phyloP scores from a whole-genome alignment of 1,140 invertebrate species.

The Periplaneta americana region DNA sequence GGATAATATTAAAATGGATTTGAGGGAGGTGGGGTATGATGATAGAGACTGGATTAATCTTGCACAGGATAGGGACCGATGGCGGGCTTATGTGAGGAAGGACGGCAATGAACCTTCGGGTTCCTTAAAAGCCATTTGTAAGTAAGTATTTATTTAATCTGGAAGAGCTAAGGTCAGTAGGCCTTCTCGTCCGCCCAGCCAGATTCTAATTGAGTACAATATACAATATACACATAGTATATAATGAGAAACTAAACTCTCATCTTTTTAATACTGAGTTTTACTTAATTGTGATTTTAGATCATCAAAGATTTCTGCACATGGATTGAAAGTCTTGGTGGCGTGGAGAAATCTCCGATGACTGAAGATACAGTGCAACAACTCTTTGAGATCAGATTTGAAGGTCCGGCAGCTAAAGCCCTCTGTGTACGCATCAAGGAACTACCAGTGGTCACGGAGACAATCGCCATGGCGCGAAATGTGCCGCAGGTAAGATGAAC shows the following conservation, averaged over 20 bases:
- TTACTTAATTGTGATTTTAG: conserved; percentile 12
- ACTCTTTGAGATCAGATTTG: conserved; percentile 21
- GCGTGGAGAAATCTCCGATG: conserved; percentile 14
- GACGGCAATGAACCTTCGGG: too few relatives aligned
- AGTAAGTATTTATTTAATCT: too few relatives aligned
- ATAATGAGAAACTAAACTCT: background rate
- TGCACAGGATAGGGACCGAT: too few relatives aligned
- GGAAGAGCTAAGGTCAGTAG: too few relatives aligned
- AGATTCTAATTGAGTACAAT: too few relatives aligned
- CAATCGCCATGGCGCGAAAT: conserved; percentile 12
- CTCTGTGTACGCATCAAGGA: conserved; percentile 19
- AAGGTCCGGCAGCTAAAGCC: conserved; percentile 20
- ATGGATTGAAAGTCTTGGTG: conserved; percentile 18
- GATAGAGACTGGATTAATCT: too few relatives aligned
- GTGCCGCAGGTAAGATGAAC: conserved; percentile 13
- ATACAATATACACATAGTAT: too few relatives aligned
- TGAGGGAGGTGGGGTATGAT: too few relatives aligned
- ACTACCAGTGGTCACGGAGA: conserved; percentile 12
- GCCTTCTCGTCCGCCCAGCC: too few relatives aligned
- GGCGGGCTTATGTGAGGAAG: too few relatives aligned
- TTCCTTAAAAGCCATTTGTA: too few relatives aligned
- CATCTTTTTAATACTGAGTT: background rate
- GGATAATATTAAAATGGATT: too few relatives aligned
- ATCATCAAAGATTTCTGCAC: conserved; percentile 22
- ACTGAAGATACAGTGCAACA: conserved; percentile 21